Percentiles rank a stretch among this genome's conserved stretches.
Evolutionary conservation across 1,140 invertebrate genomes (phyloP).

Genomic region (Eurytemora carolleeae): DNA sequence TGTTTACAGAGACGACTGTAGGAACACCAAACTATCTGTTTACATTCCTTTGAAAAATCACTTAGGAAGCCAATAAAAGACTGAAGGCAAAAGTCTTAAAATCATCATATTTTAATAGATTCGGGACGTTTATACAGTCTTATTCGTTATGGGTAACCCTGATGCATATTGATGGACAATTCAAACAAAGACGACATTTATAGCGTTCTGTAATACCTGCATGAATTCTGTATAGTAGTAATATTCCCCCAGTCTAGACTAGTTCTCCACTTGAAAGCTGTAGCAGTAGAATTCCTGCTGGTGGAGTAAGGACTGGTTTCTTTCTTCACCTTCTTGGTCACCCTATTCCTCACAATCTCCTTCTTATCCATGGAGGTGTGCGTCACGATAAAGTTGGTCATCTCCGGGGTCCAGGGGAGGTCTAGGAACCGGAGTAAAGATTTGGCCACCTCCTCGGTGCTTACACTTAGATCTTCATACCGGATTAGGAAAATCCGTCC

Average conservation of each 20-base stretch:
- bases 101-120: too few species aligned
- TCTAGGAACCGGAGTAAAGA: conserved; percentile 19
- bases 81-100: too few species aligned
- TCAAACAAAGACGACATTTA: too few species aligned
- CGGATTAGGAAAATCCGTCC: conserved; percentile 17
- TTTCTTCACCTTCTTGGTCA: conserved; percentile 1
- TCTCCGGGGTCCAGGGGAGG: conserved; percentile 10
- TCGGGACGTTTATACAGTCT: too few species aligned
- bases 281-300: background rate
- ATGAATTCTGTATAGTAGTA: background rate
- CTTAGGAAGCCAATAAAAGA: too few species aligned
- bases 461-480: conserved; percentile 20
- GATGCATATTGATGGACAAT: too few species aligned
- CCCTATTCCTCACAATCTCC: background rate
- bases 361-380: conserved; percentile 6
- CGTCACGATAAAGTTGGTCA: conserved; percentile 11
- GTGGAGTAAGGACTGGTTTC: background rate
- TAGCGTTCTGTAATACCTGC: too few species aligned
- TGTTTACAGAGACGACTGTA: too few species aligned
- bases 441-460: conserved; percentile 17
- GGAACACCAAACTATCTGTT: too few species aligned
- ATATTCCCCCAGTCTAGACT: background rate
- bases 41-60: too few species aligned
- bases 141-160: too few species aligned
- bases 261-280: conserved; percentile 1